These are phyloP conservation scores for Apamea sordens DNA, from an alignment of 2,888 invertebrate genomes.

Conservation along the genomic window DNA sequence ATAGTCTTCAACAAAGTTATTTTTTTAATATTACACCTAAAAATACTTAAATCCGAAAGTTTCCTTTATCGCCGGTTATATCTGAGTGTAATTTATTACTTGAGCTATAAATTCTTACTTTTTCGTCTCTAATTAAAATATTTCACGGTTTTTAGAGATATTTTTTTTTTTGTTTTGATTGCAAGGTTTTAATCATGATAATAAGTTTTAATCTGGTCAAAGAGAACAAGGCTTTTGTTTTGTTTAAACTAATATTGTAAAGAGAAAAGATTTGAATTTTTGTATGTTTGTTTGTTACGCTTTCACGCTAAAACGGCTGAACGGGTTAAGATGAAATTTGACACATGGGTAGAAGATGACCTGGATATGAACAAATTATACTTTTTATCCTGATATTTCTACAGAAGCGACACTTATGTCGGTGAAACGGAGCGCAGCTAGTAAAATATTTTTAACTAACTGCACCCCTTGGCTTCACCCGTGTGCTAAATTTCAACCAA, in stretches of 20 bases:
- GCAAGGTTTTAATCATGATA: background rate
- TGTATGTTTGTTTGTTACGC: background rate
- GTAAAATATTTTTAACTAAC: background rate
- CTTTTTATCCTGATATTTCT: too few species aligned
- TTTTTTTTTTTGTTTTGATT: slow-evolving; percentile 16
- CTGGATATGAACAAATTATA: too few species aligned
- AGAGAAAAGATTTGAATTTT: background rate
- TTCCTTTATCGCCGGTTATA: slow-evolving; percentile 39
- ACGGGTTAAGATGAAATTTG: too few species aligned
- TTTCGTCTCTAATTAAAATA: slow-evolving; percentile 56
- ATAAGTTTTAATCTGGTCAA: slow-evolving; percentile 11
- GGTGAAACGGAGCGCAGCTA: background rate
- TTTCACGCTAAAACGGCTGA: too few species aligned
- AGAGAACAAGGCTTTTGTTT: background rate
- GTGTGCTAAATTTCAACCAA: background rate
- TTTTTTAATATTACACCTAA: slow-evolving; percentile 35
- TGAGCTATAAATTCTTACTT: slow-evolving; percentile 57
- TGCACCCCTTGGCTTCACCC: background rate
- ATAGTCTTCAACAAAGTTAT: slow-evolving; percentile 17
- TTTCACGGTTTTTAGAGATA: slow-evolving; percentile 31
- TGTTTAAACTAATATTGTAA: background rate
- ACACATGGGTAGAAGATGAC: too few species aligned
- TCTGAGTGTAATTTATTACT: slow-evolving; percentile 57
- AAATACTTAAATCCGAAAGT: slow-evolving; percentile 43
- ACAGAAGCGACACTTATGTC: background rate